A percentile compares a stretch with the other conserved stretches of the same genome.
Evolutionary conservation across 2,888 invertebrate genomes (phyloP).

Genomic region (Apamea sordens): DNA sequence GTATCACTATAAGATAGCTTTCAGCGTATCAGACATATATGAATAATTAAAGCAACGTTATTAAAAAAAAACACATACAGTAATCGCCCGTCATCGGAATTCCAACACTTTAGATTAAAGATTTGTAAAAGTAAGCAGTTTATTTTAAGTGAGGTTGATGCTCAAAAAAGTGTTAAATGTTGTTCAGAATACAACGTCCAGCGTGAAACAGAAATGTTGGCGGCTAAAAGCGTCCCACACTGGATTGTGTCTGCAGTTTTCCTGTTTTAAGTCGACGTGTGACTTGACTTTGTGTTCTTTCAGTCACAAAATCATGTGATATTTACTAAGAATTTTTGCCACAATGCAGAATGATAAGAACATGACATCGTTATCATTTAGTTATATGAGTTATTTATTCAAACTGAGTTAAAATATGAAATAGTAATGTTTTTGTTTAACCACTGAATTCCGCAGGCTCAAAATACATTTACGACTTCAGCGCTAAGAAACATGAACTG

Average conservation of each 20-base stretch:
- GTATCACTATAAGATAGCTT: neutral
- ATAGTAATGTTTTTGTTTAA: conserved; percentile 2
- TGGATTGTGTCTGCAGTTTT: conserved; percentile 19
- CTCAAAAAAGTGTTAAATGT: neutral
- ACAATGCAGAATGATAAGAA: conserved; percentile 16
- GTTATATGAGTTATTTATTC: neutral
- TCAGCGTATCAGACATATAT: neutral
- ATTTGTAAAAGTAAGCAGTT: neutral
- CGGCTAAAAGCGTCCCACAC: conserved; percentile 15
- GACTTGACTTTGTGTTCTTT: conserved; percentile 13
- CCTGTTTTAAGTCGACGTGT: conserved; percentile 4
- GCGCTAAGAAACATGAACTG: conserved; percentile 69
- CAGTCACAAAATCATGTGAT: neutral
- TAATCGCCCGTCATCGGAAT: neutral
- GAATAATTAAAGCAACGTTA: neutral
- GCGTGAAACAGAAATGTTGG: neutral
- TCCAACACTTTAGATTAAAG: neutral
- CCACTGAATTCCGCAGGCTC: conserved; percentile 71
- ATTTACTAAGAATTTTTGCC: conserved; percentile 6
- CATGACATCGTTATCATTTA: neutral
- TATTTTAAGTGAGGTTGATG: neutral
- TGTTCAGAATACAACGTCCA: neutral
- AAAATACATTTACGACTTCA: conserved; percentile 74
- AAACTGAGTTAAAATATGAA: conserved; percentile 2
- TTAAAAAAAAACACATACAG: neutral